A percentile compares a stretch with the other conserved stretches of the same genome.
Evolutionary conservation across 2,888 invertebrate genomes (phyloP).

Genomic region (Hirtodrosophila cameraria): DNA sequence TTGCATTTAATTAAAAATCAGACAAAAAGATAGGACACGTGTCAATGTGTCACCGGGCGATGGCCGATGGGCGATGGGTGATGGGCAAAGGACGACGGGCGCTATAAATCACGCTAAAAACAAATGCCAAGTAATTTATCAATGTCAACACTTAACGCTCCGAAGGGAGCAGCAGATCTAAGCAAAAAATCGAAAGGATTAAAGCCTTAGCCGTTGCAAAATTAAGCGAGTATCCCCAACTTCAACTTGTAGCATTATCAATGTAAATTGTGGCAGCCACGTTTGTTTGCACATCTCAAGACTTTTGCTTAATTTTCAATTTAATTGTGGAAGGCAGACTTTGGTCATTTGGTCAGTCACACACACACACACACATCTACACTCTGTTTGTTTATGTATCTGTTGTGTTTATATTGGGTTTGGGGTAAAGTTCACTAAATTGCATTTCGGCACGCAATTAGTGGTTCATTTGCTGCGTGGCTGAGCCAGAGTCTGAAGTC

Average conservation of each 20-base stretch:
- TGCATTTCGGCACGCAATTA: conserved; percentile 83
- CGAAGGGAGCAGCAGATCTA: conserved; percentile 23
- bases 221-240: conserved; percentile 47
- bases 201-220: conserved; percentile 74
- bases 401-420: conserved; percentile 38
- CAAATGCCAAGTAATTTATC: conserved; percentile 82
- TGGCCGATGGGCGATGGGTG: conserved; percentile 21
- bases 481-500: conserved; percentile 44
- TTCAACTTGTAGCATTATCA: conserved; percentile 33
- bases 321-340: conserved; percentile 56
- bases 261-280: conserved; percentile 51
- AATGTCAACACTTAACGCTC: conserved; percentile 78
- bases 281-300: conserved; percentile 73
- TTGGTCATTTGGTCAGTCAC: conserved; percentile 54
- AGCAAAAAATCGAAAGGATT: conserved; percentile 71
- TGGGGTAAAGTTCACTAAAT: conserved; percentile 79
- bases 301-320: conserved; percentile 72
- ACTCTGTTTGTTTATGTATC: conserved; percentile 13
- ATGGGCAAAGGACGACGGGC: conserved; percentile 55
- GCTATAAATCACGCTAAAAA: conserved; percentile 83
- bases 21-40: conserved; percentile 79
- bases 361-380: conserved; percentile 1
- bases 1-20: conserved; percentile 83
- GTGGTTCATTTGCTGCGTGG: conserved; percentile 80
- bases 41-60: conserved; percentile 74